Evolutionary conservation across 2,888 invertebrate species (phyloP), one percentile per base, ranked within the genome.

Genomic region (Drosophila differens): DNA sequence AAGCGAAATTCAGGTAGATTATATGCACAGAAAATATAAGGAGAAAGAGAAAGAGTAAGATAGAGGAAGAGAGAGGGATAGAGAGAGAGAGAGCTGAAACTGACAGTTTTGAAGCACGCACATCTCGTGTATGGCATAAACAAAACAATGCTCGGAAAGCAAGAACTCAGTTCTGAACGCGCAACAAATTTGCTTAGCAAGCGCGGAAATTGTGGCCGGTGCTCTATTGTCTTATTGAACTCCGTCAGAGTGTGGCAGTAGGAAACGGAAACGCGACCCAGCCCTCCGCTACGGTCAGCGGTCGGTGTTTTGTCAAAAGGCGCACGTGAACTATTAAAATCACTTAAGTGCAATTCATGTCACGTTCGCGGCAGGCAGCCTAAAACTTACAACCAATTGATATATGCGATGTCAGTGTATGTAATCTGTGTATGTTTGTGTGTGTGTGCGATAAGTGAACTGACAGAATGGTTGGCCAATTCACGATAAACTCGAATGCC

Each of bases 321-420:
- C 81, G 92, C 91, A 92, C 91, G 92, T 91, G 92, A 91, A 91
- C 91, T 90, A 92, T 91, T 92, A 91, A 92, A 91, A 92, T 92
- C 91, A 92, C 91, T 92, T 91, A 88, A 85, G 79, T 84, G 81
- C 89, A 83, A 91, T 91, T 92, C 91, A 88, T 83, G 91, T 92
- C 91, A 91, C 91, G 91, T 91, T 88, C 78, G 51, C 62, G 58
- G 53, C 44, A 67, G 68, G 60, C 61, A 73, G 70, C 61, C 73
- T 68, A 68, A 89, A 89, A 89, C 80, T 87, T 89, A 70, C 85
- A 73, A 76, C 58, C 85, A 85, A 85, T 85, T 85, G 90, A 89
- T 87, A 89, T 87, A 85, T 76, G 87, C 77, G 78, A 74, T 82
- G 76, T 74, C 64, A 70, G 80, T 61, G 39, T 28, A 63, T 65